A percentile compares a stretch with the other conserved stretches of the same genome.
These are phyloP conservation scores for Carassius gibelio DNA, from an alignment of 2,113 vertebrate genomes.

Conservation along the genomic window DNA sequence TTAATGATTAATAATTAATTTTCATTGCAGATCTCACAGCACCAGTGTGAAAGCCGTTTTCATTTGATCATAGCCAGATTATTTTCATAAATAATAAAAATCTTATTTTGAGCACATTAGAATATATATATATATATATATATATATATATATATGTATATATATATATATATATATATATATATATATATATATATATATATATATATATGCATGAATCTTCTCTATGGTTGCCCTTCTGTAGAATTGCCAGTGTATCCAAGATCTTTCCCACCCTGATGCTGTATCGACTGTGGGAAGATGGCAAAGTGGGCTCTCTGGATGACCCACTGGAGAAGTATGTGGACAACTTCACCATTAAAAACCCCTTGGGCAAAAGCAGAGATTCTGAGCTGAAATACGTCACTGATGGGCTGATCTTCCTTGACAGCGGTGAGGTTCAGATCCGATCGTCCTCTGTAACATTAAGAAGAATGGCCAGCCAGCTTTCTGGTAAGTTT, in stretches of 20 bases:
- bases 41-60: neutral
- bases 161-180: too few species aligned
- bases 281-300: conserved; percentile 92
- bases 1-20: neutral
- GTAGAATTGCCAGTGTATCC: conserved; percentile 88
- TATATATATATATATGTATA: too few species aligned
- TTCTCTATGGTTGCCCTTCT: conserved; percentile 64
- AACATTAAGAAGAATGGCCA: conserved; percentile 89
- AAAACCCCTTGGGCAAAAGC: conserved; percentile 82
- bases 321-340: conserved; percentile 91
- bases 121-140: neutral
- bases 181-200: too few species aligned
- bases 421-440: conserved; percentile 78
- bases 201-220: too few species aligned
- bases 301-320: conserved; percentile 82
- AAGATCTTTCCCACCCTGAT: conserved; percentile 92
- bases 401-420: conserved; percentile 76
- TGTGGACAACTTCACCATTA: conserved; percentile 80
- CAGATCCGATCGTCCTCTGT: conserved; percentile 75
- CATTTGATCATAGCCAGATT: neutral
- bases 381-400: conserved; percentile 75
- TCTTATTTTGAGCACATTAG: neutral
- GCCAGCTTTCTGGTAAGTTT: conserved; percentile 79
- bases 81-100: conserved; percentile 4
- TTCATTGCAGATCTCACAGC: neutral